These are phyloP conservation scores for Bradypus variegatus DNA, from an alignment of 2,797 vertebrate species.

Conservation along the genomic window DNA sequence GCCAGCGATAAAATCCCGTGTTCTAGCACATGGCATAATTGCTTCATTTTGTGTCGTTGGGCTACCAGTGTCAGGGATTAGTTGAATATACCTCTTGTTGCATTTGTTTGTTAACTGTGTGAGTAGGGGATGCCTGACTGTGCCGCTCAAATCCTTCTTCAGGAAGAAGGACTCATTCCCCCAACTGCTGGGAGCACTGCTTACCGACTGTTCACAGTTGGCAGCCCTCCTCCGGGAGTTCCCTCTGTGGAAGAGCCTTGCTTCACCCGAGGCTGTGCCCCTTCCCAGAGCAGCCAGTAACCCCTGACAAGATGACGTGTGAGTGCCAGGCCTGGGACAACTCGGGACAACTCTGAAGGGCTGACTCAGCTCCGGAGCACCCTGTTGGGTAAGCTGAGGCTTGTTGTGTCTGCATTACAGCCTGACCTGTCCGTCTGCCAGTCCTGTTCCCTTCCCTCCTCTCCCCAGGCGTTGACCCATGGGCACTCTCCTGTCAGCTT, in stretches of 20 bases:
- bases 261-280: fast-evolving
- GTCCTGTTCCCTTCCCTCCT: not conserved
- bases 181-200: not conserved
- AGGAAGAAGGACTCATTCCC: not conserved
- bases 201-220: not conserved
- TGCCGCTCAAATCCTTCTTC: not conserved
- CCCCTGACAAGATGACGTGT: not conserved
- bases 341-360: not conserved
- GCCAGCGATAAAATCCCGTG: not conserved
- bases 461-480: not conserved
- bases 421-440: too few relatives aligned
- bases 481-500: not conserved
- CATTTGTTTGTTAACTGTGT: not conserved
- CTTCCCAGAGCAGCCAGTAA: not conserved
- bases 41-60: not conserved
- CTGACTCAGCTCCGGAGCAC: not conserved
- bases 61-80: not conserved
- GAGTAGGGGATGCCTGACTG: not conserved
- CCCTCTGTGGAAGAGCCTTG: not conserved
- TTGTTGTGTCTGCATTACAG: not conserved
- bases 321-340: not conserved
- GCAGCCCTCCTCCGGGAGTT: not conserved
- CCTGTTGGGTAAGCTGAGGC: not conserved
- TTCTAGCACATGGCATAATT: not conserved
- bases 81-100: not conserved